A percentile compares a stretch with the other conserved stretches of the same genome.
These are phyloP conservation scores for Myotis davidii DNA, from an alignment of 2,113 vertebrate genomes.

Conservation along the genomic window DNA sequence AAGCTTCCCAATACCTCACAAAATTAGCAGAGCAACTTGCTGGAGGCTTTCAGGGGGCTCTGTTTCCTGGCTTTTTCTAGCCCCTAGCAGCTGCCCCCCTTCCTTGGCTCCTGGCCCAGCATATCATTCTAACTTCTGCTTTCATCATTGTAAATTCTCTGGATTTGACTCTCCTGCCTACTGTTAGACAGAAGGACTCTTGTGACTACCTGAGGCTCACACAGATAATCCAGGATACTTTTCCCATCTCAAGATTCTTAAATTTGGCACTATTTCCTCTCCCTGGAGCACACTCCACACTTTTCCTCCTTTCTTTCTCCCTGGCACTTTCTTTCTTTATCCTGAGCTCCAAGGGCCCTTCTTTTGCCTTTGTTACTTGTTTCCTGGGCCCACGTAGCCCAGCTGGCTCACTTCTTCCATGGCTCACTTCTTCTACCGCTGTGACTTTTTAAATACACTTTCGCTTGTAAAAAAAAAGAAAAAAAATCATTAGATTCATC, in stretches of 20 bases:
- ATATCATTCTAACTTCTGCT: background rate
- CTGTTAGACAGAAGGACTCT: background rate
- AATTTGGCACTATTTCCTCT: too few relatives aligned
- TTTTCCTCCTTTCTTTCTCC: background rate
- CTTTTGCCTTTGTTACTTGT: background rate
- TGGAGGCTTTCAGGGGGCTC: background rate
- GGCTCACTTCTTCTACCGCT: background rate
- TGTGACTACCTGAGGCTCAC: background rate
- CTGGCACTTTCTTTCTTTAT: background rate
- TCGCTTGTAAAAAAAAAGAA: background rate
- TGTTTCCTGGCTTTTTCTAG: background rate
- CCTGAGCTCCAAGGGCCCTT: background rate
- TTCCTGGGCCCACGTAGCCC: background rate
- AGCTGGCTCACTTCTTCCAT: background rate
- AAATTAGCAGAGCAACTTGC: background rate
- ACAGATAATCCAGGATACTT: background rate
- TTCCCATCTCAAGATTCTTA: background rate
- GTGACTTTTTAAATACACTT: background rate
- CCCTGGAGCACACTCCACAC: too few relatives aligned
- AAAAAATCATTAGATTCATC: background rate
- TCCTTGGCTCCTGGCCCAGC: background rate
- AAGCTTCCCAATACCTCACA: background rate
- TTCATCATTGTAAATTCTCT: background rate
- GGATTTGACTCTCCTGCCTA: background rate
- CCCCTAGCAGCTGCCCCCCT: background rate